These are phyloP conservation scores for Rhinolophus sinicus DNA, from an alignment of 2,113 vertebrate genomes.

Conservation along the genomic window DNA sequence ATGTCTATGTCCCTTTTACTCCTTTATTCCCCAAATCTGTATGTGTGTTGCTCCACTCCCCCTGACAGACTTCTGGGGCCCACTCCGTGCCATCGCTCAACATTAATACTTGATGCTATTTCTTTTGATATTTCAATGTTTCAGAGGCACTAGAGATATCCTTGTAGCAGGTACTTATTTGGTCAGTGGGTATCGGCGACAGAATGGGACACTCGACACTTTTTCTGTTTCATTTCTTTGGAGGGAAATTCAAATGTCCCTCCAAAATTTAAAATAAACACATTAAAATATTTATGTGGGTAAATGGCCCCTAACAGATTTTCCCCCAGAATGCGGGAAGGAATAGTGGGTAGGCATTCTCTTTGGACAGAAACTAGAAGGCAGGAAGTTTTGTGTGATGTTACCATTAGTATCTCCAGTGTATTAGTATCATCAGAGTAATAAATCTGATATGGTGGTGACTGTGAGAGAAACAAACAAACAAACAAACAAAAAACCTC, in stretches of 20 bases:
- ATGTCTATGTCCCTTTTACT: background rate
- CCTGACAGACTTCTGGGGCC: no score
- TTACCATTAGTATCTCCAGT: slow-evolving; percentile 76
- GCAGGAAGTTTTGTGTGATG: slow-evolving; percentile 28
- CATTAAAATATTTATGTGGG: background rate
- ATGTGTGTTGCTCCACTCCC: background rate
- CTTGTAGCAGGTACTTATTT: background rate
- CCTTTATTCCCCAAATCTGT: background rate
- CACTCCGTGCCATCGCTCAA: background rate
- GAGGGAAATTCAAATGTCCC: no score
- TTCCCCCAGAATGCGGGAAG: background rate
- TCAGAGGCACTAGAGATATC: background rate
- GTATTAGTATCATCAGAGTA: slow-evolving; percentile 82
- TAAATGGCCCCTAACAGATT: background rate
- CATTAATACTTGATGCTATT: background rate
- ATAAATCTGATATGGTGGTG: slow-evolving; percentile 77
- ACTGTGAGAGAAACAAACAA: background rate
- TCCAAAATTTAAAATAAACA: background rate
- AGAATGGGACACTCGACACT: no score
- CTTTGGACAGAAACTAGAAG: slow-evolving; percentile 14
- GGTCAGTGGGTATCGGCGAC: no score
- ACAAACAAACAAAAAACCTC: background rate
- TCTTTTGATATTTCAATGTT: background rate
- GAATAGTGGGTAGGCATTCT: background rate
- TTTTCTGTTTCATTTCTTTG: no score